Conservation (phyloP, 2,113 vertebrate genomes). For the Heterotis niloticus region DNA sequence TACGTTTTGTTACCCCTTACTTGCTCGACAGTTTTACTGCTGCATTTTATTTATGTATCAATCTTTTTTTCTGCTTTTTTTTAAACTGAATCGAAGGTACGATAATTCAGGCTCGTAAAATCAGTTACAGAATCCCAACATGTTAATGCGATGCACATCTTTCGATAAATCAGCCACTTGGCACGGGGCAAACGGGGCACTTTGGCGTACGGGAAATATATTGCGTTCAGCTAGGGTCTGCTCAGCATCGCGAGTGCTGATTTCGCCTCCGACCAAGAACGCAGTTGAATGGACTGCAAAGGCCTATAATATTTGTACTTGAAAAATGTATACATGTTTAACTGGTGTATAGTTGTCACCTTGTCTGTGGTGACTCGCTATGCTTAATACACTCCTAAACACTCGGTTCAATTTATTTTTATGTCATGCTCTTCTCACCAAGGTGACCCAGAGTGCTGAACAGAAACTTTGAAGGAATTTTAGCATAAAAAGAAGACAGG, state of each 20-base stretch:
- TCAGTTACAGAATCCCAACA: neutral
- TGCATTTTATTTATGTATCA: neutral
- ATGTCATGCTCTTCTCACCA: too few relatives aligned
- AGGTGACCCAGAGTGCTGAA: too few relatives aligned
- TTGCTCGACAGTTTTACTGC: constrained; percentile 3
- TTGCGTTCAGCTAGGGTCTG: neutral
- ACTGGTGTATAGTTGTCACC: too few relatives aligned
- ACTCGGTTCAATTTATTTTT: too few relatives aligned
- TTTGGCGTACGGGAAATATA: neutral
- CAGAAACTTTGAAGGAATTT: too few relatives aligned
- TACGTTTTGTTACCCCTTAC: neutral
- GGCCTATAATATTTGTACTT: too few relatives aligned
- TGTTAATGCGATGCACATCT: neutral
- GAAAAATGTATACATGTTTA: too few relatives aligned
- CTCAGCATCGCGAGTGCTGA: neutral
- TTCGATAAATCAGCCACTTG: neutral
- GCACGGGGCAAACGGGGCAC: neutral
- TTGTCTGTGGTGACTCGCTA: too few relatives aligned
- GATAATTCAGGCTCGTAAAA: neutral
- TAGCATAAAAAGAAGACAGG: too few relatives aligned
- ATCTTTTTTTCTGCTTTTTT: constrained; percentile 3
- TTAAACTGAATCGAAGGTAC: neutral
- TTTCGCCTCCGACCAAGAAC: neutral
- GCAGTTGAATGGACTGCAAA: too few relatives aligned
- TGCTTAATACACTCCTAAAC: too few relatives aligned